Percentiles rank a stretch among this genome's conserved stretches.
These are phyloP conservation scores for Cantharis lateralis DNA, from an alignment of 2,888 invertebrate genomes.

Conservation along the genomic window DNA sequence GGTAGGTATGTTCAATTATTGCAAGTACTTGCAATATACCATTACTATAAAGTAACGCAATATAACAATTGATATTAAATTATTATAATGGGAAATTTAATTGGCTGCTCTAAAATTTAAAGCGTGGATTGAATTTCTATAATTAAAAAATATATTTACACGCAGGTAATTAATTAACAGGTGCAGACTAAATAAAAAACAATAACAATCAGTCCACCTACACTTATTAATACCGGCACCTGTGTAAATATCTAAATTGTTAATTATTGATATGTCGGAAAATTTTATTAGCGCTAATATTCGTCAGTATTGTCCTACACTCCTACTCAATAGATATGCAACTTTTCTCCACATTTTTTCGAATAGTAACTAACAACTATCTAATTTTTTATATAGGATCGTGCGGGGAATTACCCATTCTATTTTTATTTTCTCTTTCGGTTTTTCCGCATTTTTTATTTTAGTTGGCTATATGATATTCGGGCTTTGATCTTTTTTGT, in stretches of 20 bases:
- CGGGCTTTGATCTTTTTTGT: background rate
- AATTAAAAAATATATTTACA: background rate
- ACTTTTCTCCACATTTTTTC: background rate
- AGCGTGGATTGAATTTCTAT: background rate
- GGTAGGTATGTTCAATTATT: background rate
- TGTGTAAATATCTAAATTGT: background rate
- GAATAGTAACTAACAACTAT: background rate
- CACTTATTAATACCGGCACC: background rate
- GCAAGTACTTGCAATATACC: background rate
- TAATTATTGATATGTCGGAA: background rate
- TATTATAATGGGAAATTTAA: background rate
- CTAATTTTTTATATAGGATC: background rate
- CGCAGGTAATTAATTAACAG: background rate
- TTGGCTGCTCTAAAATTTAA: background rate
- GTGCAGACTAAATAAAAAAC: background rate
- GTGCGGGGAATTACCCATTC: background rate
- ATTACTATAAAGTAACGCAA: background rate
- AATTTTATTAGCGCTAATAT: background rate
- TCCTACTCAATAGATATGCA: too few relatives aligned
- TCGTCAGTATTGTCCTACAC: background rate
- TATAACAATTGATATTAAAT: background rate
- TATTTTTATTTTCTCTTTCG: background rate
- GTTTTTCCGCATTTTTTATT: too few relatives aligned
- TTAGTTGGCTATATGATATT: background rate
- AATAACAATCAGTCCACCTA: background rate